phyloP scores from a whole-genome alignment of 1,140 invertebrate species.

The Drosophila ogumai region DNA sequence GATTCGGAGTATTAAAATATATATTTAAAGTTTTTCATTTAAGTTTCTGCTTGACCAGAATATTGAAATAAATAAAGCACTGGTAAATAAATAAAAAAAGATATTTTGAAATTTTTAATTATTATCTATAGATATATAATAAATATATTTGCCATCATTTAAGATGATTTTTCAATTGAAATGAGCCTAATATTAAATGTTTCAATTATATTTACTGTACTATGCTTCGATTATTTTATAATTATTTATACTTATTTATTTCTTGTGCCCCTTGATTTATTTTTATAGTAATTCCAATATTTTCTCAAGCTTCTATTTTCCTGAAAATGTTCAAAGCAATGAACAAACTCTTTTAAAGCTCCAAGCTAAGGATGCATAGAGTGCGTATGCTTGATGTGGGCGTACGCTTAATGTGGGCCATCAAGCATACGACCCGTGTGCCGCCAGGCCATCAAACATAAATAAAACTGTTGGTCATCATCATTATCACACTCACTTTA shows the following conservation, averaged over 20 bases:
- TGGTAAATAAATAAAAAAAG: neutral
- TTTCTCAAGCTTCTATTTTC: neutral
- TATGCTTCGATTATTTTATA: neutral
- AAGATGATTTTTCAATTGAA: too few relatives aligned
- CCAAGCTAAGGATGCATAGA: neutral
- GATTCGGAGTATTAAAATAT: neutral
- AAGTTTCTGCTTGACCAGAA: neutral
- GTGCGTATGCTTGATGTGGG: neutral
- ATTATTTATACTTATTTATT: neutral
- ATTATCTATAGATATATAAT: neutral
- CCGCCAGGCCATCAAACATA: slow-evolving; percentile 18
- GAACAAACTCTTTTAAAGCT: neutral
- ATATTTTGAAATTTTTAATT: neutral
- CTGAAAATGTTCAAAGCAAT: neutral
- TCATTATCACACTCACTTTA: slow-evolving; percentile 43
- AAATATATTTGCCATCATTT: too few relatives aligned
- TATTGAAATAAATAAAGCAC: neutral
- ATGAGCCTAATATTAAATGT: too few relatives aligned
- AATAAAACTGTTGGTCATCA: slow-evolving; percentile 35
- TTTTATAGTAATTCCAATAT: neutral
- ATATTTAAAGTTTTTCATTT: neutral
- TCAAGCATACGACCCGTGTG: slow-evolving; percentile 7
- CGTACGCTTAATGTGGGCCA: neutral
- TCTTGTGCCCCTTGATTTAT: too few relatives aligned
- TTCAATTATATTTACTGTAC: too few relatives aligned